A percentile compares a stretch with the other conserved stretches of the same genome.
These are phyloP conservation scores for Conus ventricosus DNA, from an alignment of 1,140 invertebrate species.

Conservation along the genomic window DNA sequence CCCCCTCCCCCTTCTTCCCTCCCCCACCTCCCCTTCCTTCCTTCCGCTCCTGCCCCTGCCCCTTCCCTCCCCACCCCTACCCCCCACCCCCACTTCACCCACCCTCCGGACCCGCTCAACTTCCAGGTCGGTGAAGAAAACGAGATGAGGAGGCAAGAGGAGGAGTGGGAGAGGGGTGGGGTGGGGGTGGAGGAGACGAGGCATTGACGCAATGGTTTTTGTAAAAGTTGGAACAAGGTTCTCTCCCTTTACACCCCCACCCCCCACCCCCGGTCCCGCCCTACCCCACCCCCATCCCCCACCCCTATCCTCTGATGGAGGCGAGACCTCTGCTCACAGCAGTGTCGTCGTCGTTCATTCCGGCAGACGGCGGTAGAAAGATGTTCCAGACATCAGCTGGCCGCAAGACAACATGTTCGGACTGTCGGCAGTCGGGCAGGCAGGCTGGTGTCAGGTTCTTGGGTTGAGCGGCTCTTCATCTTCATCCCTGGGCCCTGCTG, in stretches of 20 bases:
- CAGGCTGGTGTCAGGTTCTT: too few species aligned
- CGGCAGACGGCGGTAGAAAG: neutral
- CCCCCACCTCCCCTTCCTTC: too few species aligned
- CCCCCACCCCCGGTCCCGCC: neutral
- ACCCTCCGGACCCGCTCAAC: neutral
- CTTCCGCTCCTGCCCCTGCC: too few species aligned
- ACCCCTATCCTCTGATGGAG: neutral
- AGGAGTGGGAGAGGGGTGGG: neutral
- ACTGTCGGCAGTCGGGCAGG: too few species aligned
- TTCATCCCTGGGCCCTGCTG: too few species aligned
- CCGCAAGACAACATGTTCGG: too few species aligned
- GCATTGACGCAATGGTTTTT: conserved; percentile 8
- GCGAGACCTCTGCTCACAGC: neutral
- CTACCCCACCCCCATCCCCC: neutral
- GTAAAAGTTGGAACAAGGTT: neutral
- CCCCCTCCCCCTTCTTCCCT: neutral
- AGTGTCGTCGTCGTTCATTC: neutral
- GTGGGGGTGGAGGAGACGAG: neutral
- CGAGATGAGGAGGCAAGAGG: neutral
- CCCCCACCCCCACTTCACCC: too few species aligned
- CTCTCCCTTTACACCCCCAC: neutral
- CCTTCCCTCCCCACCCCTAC: too few species aligned
- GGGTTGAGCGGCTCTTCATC: too few species aligned
- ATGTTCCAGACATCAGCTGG: neutral
- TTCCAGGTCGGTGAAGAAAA: neutral